These are phyloP conservation scores for Craterocephalus amniculus DNA, from an alignment of 2,797 vertebrate genomes.

Conservation along the genomic window DNA sequence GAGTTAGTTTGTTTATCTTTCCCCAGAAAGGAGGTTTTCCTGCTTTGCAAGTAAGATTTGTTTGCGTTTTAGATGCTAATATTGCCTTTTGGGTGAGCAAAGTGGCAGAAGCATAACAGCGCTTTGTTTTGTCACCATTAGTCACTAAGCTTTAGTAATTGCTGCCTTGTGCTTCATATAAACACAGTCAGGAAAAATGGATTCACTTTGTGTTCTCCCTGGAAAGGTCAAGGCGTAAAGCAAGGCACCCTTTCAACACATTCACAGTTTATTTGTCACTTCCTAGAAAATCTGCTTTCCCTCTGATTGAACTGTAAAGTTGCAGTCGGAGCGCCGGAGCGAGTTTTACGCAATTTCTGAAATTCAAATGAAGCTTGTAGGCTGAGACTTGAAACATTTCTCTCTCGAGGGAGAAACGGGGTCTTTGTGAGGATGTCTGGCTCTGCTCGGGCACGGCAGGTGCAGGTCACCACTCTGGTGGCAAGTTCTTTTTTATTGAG, in stretches of 20 bases:
- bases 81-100: slow-evolving; percentile 74
- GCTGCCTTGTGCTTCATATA: slow-evolving; percentile 52
- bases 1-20: neutral
- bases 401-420: slow-evolving; percentile 1
- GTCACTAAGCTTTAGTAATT: slow-evolving; percentile 77
- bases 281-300: slow-evolving; percentile 50
- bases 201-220: slow-evolving; percentile 58
- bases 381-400: slow-evolving; percentile 38
- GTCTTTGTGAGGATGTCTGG: slow-evolving; percentile 24
- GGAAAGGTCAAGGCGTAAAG: slow-evolving; percentile 70
- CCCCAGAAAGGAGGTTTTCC: slow-evolving; percentile 31
- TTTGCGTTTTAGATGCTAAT: slow-evolving; percentile 80
- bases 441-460: slow-evolving; percentile 24
- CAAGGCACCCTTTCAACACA: slow-evolving; percentile 22
- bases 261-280: slow-evolving; percentile 35
- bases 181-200: slow-evolving; percentile 61
- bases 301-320: slow-evolving; percentile 43
- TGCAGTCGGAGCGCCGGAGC: slow-evolving; percentile 11
- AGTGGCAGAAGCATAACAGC: slow-evolving; percentile 46
- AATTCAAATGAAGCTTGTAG: slow-evolving; percentile 60
- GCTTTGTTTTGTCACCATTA: slow-evolving; percentile 67
- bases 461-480: slow-evolving; percentile 50
- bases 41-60: slow-evolving; percentile 64
- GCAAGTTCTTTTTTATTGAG: slow-evolving; percentile 42
- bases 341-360: slow-evolving; percentile 29